phyloP scores from a whole-genome alignment of 2,113 vertebrate genomes.

The Conger conger region DNA sequence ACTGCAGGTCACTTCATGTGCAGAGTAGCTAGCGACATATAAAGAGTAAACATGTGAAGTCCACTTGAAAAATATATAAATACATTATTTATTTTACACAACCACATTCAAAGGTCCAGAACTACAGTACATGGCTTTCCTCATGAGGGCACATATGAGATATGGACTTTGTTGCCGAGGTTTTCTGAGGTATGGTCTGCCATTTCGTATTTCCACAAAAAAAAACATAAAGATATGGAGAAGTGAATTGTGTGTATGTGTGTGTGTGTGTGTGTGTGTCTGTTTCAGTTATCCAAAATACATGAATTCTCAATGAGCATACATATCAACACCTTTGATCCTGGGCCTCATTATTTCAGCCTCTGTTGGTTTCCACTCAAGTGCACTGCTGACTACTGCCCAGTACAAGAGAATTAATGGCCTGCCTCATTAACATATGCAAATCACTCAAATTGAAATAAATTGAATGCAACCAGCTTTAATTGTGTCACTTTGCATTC shows the following conservation, averaged over 20 bases:
- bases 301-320: not conserved
- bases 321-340: not conserved
- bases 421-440: slow-evolving; percentile 4
- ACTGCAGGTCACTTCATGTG: not conserved
- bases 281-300: not conserved
- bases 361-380: not conserved
- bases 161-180: too few species aligned
- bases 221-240: too few species aligned
- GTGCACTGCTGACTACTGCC: not conserved
- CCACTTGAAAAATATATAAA: not conserved
- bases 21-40: not conserved
- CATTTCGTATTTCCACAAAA: too few species aligned
- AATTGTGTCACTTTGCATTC: slow-evolving; percentile 11
- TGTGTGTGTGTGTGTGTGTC: not conserved
- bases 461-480: not conserved
- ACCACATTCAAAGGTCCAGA: not conserved
- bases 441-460: slow-evolving; percentile 1
- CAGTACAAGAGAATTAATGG: not conserved
- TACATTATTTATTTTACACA: not conserved
- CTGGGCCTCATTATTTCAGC: not conserved
- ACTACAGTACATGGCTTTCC: not conserved
- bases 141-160: not conserved
- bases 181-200: too few species aligned
- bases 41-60: not conserved
- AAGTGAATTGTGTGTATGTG: not conserved